These are phyloP conservation scores for Pungitius pungitius DNA, from an alignment of 2,113 vertebrate species.

Conservation along the genomic window DNA sequence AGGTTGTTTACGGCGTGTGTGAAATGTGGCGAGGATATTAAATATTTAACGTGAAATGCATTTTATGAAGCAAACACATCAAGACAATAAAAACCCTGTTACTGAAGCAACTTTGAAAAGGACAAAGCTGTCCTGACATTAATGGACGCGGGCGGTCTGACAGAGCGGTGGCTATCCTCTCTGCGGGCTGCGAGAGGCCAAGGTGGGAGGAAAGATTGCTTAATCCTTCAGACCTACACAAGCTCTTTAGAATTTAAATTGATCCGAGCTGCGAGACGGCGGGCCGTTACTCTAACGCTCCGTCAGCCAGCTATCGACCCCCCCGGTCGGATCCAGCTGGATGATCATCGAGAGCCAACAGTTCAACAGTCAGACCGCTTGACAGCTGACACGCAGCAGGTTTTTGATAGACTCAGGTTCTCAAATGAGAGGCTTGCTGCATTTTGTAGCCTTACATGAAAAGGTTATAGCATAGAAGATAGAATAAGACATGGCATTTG, in stretches of 20 bases:
- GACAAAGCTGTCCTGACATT: neutral
- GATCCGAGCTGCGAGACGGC: slow-evolving; percentile 20
- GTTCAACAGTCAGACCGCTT: neutral
- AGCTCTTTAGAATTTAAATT: slow-evolving; percentile 36
- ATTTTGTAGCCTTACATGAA: neutral
- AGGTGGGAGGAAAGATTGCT: slow-evolving; percentile 33
- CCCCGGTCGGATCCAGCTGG: slow-evolving; percentile 39
- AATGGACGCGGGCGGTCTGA: slow-evolving; percentile 14
- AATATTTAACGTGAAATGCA: neutral
- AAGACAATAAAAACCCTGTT: neutral
- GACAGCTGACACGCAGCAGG: neutral
- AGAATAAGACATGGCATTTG: neutral
- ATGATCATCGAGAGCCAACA: slow-evolving; percentile 28
- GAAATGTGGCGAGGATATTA: neutral
- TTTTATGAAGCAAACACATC: neutral
- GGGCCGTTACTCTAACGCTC: slow-evolving; percentile 25
- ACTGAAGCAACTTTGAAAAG: neutral
- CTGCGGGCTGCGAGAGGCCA: neutral
- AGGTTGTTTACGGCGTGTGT: neutral
- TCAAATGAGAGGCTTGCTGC: neutral
- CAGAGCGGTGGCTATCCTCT: slow-evolving; percentile 11
- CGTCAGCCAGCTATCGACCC: slow-evolving; percentile 28
- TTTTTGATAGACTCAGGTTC: neutral
- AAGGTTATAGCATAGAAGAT: neutral
- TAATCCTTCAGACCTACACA: slow-evolving; percentile 39